phyloP scores from a whole-genome alignment of 2,797 vertebrate genomes.

The Tokudaia tokunoshimensis region DNA sequence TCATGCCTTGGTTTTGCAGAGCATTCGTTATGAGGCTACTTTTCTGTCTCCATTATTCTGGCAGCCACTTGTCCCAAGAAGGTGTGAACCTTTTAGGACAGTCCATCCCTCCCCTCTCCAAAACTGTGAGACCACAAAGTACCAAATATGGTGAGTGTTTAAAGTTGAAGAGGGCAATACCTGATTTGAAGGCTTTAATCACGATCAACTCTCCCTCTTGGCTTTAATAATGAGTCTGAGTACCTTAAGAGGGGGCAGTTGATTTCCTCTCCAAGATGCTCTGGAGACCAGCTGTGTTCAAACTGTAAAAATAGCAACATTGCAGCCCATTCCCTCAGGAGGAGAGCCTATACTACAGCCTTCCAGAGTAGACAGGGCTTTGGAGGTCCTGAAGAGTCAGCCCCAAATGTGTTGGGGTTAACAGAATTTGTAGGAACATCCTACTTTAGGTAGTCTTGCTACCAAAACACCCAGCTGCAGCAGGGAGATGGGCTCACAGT shows the following conservation, averaged over 20 bases:
- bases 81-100: not conserved
- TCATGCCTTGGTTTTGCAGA: slow-evolving; percentile 40
- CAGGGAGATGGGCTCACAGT: not conserved
- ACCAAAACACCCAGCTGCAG: not conserved
- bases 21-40: not conserved
- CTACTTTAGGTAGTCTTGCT: not conserved
- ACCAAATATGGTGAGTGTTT: not conserved
- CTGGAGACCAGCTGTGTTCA: slow-evolving; percentile 52
- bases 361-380: not conserved
- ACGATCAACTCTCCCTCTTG: slow-evolving; percentile 40
- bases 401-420: not conserved
- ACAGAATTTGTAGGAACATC: not conserved
- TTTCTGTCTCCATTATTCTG: slow-evolving; percentile 28
- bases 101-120: not conserved
- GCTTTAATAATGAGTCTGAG: slow-evolving; percentile 65
- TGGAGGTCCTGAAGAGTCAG: not conserved
- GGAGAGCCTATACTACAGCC: not conserved
- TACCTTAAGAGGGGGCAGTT: slow-evolving; percentile 38
- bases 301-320: not conserved
- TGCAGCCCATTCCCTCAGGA: not conserved
- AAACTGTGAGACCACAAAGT: not conserved
- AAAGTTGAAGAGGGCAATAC: not conserved
- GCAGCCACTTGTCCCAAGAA: not conserved
- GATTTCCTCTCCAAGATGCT: slow-evolving; percentile 39
- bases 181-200: slow-evolving; percentile 50